phyloP scores from a whole-genome alignment of 2,113 vertebrate species.

The Eulacestoma nigropectus region DNA sequence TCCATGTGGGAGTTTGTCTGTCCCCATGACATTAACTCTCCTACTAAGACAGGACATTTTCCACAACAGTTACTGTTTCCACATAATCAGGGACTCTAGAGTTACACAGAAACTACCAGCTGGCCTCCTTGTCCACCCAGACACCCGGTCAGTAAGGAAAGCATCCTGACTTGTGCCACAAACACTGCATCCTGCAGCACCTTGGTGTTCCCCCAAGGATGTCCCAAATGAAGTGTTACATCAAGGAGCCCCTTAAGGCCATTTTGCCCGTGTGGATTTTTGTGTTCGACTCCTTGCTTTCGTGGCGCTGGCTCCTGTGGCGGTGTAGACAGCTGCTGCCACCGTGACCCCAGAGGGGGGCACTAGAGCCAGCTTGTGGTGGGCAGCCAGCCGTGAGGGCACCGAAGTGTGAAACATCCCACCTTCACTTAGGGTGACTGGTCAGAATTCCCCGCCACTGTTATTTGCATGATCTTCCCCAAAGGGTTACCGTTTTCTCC shows the following conservation, averaged over 20 bases:
- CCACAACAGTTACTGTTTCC: neutral
- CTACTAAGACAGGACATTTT: neutral
- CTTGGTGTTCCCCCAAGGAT: neutral
- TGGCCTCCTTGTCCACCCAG: neutral
- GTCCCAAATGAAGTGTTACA: neutral
- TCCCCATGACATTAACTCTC: neutral
- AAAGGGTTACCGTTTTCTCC: too few relatives aligned
- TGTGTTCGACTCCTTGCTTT: neutral
- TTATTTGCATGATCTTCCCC: too few relatives aligned
- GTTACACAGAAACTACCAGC: neutral
- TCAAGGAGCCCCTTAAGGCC: rapidly evolving
- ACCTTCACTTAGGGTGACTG: too few relatives aligned
- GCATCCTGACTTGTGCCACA: neutral
- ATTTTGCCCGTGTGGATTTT: neutral
- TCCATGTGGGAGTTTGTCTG: neutral
- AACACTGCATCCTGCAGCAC: neutral
- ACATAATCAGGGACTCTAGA: neutral
- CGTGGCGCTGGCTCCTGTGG: too few relatives aligned
- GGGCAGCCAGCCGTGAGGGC: too few relatives aligned
- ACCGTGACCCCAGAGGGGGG: too few relatives aligned
- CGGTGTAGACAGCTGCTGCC: too few relatives aligned
- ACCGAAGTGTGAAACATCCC: too few relatives aligned
- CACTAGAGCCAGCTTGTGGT: too few relatives aligned
- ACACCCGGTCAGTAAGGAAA: neutral
- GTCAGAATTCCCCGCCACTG: too few relatives aligned